Percentiles rank a stretch among this genome's conserved stretches.
phyloP scores from a whole-genome alignment of 2,113 vertebrate genomes.

The Psittacula cyanocephala region DNA sequence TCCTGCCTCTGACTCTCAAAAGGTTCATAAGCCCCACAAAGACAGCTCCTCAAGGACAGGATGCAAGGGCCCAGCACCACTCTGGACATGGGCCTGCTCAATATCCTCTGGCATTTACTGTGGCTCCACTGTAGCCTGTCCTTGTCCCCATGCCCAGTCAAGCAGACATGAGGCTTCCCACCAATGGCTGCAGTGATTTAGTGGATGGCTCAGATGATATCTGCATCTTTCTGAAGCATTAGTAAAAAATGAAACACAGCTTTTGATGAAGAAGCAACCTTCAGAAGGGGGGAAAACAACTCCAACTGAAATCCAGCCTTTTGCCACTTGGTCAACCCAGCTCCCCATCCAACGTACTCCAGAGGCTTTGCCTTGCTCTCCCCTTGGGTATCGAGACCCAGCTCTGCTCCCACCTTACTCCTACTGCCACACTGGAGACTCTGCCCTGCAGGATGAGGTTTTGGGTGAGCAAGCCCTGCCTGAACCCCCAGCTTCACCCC shows the following conservation, averaged over 20 bases:
- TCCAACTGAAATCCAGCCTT: not conserved
- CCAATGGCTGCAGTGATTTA: not conserved
- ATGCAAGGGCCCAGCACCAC: not conserved
- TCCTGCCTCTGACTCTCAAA: not conserved
- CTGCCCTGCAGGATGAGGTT: not conserved
- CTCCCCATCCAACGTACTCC: fast-evolving
- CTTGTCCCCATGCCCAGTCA: fast-evolving
- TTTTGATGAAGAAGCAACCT: not conserved
- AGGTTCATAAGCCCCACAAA: not conserved
- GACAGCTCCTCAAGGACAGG: fast-evolving
- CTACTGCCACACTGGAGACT: no score
- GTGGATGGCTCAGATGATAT: no score
- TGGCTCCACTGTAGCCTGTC: fast-evolving
- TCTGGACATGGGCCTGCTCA: not conserved
- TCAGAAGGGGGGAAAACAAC: not conserved
- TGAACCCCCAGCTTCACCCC: not conserved
- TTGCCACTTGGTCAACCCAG: not conserved
- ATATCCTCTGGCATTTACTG: fast-evolving
- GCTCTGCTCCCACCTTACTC: not conserved
- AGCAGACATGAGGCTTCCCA: not conserved
- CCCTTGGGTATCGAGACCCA: fast-evolving
- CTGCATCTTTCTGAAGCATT: fast-evolving
- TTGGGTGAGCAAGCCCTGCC: not conserved
- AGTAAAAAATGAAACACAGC: not conserved
- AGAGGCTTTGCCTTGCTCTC: not conserved